Conservation (phyloP, 2,113 vertebrate species). For the Hippocampus comes region DNA sequence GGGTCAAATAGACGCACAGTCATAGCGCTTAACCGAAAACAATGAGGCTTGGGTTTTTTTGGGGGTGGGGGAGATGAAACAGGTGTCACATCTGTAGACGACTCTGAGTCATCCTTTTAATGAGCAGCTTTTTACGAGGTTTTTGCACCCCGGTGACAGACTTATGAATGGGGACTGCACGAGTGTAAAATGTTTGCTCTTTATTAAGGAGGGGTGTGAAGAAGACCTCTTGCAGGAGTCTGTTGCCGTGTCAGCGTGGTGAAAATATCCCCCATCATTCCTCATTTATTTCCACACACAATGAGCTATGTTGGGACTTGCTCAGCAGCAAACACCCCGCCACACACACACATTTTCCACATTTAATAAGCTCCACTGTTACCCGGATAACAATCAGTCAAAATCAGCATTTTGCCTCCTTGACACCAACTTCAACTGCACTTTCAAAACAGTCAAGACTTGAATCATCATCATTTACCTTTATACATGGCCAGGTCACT, state of each 20-base stretch:
- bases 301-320: slow-evolving; percentile 43
- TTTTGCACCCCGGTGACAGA: slow-evolving; percentile 29
- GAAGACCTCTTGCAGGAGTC: not conserved
- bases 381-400: slow-evolving; percentile 17
- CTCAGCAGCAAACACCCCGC: slow-evolving; percentile 42
- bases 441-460: not conserved
- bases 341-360: slow-evolving; percentile 6
- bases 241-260: no score
- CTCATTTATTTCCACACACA: slow-evolving; percentile 26
- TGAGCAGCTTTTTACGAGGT: slow-evolving; percentile 44
- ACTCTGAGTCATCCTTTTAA: slow-evolving; percentile 58
- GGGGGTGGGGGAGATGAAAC: slow-evolving; percentile 36
- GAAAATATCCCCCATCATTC: slow-evolving; percentile 23
- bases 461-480: no score
- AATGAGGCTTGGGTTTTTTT: slow-evolving; percentile 51
- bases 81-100: slow-evolving; percentile 67
- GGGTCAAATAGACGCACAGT: slow-evolving; percentile 9
- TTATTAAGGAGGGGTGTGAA: not conserved
- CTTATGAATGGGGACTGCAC: slow-evolving; percentile 23
- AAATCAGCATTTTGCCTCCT: slow-evolving; percentile 20
- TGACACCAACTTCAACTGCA: slow-evolving; percentile 15
- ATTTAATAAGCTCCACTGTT: slow-evolving; percentile 54
- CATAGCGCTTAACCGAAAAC: slow-evolving; percentile 51
- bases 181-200: slow-evolving; percentile 16
- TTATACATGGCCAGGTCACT: no score